phyloP scores from a whole-genome alignment of 2,113 vertebrate species.

The Mugil cephalus region DNA sequence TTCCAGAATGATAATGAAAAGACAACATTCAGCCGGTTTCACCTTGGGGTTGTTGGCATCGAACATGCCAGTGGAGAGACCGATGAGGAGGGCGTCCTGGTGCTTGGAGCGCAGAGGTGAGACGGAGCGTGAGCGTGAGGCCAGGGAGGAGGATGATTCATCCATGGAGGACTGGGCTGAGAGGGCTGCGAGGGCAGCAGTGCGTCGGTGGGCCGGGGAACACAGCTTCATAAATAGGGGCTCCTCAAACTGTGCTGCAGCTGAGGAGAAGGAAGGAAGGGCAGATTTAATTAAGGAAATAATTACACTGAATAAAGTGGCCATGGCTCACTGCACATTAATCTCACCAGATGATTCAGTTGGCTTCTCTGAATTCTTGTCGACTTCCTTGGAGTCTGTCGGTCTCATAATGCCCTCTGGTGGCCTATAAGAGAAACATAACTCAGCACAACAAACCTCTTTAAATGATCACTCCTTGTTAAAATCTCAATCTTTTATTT shows the following conservation, averaged over 20 bases:
- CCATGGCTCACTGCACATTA: not conserved
- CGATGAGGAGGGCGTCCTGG: constrained; percentile 89
- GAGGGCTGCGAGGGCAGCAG: constrained; percentile 82
- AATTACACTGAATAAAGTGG: not conserved
- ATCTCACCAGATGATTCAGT: constrained; percentile 80
- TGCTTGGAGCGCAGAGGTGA: constrained; percentile 89
- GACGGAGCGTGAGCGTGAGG: constrained; percentile 89
- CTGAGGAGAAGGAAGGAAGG: constrained; percentile 30
- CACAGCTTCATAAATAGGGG: constrained; percentile 88
- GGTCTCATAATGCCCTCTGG: constrained; percentile 66
- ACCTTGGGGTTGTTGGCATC: constrained; percentile 97
- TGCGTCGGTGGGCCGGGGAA: constrained; percentile 81
- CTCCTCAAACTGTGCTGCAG: constrained; percentile 67
- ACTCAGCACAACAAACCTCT: not conserved
- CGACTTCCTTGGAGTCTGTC: constrained; percentile 1
- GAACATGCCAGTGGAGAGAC: constrained; percentile 95
- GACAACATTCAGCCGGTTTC: constrained; percentile 47
- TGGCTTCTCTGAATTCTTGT: constrained; percentile 59
- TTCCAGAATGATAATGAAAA: not conserved
- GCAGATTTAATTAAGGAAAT: constrained; percentile 39
- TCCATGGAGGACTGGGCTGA: constrained; percentile 91
- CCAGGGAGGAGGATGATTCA: constrained; percentile 85
- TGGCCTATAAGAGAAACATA: constrained; percentile 77
- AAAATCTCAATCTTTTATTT: not conserved
- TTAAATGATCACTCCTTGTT: too few species aligned